Percentiles rank a stretch among this genome's conserved stretches.
These are phyloP conservation scores for Podarcis raffonei DNA, from an alignment of 2,113 vertebrate species.

Conservation along the genomic window DNA sequence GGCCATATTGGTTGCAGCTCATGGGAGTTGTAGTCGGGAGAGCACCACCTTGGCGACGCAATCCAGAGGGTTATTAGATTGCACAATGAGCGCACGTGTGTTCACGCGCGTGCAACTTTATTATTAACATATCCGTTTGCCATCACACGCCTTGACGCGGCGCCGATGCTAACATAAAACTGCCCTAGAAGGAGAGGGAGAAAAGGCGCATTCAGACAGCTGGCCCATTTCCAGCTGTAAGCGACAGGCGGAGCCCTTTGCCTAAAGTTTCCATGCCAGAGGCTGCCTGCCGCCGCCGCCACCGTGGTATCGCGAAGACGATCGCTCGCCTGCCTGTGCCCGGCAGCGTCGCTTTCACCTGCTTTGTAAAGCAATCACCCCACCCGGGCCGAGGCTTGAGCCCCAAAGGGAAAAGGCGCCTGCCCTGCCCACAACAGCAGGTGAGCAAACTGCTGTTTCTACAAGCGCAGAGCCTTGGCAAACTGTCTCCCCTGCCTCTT, in stretches of 20 bases:
- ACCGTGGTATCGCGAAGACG: slow-evolving; percentile 40
- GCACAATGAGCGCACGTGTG: neutral
- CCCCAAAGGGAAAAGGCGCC: neutral
- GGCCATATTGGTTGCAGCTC: no score
- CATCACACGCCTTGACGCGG: no score
- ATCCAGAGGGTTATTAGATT: neutral
- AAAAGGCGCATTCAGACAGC: neutral
- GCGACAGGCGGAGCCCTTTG: slow-evolving; percentile 62
- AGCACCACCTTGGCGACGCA: neutral
- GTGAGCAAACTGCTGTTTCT: neutral
- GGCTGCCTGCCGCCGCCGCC: slow-evolving; percentile 28
- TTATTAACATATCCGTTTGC: neutral
- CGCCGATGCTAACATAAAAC: neutral
- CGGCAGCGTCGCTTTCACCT: neutral
- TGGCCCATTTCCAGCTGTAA: slow-evolving; percentile 13
- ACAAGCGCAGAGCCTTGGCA: neutral
- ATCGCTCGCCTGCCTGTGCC: slow-evolving; percentile 1
- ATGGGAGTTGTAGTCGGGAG: neutral
- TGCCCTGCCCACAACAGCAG: neutral
- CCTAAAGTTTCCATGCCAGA: slow-evolving; percentile 35
- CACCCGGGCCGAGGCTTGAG: neutral
- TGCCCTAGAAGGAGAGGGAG: neutral
- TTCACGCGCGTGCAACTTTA: neutral
- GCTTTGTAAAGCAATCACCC: neutral
- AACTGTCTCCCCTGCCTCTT: no score